Percentiles rank a stretch among this genome's conserved stretches.
phyloP scores from a whole-genome alignment of 2,797 vertebrate species.

The Schizothorax lantsangensis region DNA sequence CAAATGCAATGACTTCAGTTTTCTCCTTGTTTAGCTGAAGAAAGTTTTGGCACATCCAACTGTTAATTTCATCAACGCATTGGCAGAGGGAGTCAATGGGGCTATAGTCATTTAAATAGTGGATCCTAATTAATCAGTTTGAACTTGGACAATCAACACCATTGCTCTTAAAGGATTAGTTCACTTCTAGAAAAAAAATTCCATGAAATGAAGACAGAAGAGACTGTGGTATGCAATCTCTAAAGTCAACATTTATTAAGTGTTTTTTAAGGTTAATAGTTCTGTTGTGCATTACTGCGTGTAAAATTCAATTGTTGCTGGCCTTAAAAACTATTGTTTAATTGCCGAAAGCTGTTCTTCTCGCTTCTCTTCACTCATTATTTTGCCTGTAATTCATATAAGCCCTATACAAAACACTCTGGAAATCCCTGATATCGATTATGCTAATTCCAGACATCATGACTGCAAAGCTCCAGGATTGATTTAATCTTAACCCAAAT shows the following conservation, averaged over 20 bases:
- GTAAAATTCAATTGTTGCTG: not conserved
- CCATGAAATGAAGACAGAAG: not conserved
- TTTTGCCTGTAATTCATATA: not conserved
- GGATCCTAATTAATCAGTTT: not conserved
- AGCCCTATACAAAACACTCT: not conserved
- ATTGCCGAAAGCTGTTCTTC: slow-evolving; percentile 1
- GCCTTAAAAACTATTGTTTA: not conserved
- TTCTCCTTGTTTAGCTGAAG: too few species aligned
- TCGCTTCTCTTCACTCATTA: not conserved
- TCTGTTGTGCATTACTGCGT: not conserved
- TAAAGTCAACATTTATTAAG: not conserved
- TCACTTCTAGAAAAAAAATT: not conserved
- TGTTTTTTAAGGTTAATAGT: not conserved
- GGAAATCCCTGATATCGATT: slow-evolving; percentile 38
- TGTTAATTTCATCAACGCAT: too few species aligned
- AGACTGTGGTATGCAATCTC: not conserved
- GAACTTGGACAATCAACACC: not conserved
- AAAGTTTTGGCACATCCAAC: too few species aligned
- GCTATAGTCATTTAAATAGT: too few species aligned
- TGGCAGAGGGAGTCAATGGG: too few species aligned
- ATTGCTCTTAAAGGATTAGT: not conserved
- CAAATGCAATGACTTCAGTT: too few species aligned
- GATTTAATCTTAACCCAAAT: slow-evolving; percentile 20
- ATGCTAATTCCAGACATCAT: slow-evolving; percentile 22
- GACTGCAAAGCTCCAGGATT: slow-evolving; percentile 1